Conservation (phyloP, 2,888 invertebrate genomes). For the Tipula confusa region DNA sequence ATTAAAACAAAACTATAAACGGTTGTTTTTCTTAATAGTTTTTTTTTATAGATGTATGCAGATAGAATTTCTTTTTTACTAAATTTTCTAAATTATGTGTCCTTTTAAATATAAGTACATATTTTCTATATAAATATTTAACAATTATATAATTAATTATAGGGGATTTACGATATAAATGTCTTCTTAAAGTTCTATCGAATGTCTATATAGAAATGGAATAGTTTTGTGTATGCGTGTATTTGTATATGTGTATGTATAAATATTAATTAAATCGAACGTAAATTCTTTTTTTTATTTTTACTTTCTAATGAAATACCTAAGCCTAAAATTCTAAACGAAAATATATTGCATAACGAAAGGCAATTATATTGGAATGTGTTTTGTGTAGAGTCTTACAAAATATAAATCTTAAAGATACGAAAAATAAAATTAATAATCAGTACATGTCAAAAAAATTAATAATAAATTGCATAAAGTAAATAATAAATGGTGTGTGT, state of each 20-base stretch:
- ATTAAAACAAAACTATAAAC: not conserved
- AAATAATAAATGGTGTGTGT: not conserved
- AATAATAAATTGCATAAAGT: not conserved
- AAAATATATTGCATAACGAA: not conserved
- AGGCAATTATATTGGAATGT: not conserved
- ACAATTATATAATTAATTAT: not conserved
- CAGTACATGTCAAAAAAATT: not conserved
- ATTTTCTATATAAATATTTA: slow-evolving; percentile 6
- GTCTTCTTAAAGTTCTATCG: not conserved
- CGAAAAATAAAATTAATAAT: not conserved
- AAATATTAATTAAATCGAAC: not conserved
- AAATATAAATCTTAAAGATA: not conserved
- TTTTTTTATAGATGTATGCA: not conserved
- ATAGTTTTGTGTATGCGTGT: not conserved
- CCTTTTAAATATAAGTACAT: not conserved
- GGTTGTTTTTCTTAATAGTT: not conserved
- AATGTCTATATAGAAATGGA: not conserved
- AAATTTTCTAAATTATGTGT: not conserved
- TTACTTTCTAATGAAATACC: slow-evolving; percentile 25
- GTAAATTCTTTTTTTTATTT: no score
- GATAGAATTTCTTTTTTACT: not conserved
- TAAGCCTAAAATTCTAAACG: slow-evolving; percentile 4
- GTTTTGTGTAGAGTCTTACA: not conserved
- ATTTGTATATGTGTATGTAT: no score
- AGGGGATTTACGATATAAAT: no score